Evolutionary conservation across 2,888 invertebrate genomes (phyloP), one percentile per base, ranked within the genome.

Genomic region (Coenonympha glycerion): DNA sequence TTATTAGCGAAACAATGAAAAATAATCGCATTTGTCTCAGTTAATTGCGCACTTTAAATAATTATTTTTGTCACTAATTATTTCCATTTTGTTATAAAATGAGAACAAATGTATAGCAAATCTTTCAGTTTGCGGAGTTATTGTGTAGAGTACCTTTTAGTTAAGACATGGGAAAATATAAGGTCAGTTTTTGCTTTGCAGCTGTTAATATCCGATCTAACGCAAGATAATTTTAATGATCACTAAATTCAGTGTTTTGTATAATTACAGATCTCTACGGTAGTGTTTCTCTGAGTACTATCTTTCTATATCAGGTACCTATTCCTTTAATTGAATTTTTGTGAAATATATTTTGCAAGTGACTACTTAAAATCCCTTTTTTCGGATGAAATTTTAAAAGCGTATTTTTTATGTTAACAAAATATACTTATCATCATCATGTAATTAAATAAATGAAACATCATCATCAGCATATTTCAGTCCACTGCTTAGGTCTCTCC

Each of bases 11-110:
- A 11, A 41, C 13, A 30, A 34, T 37, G 30, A 24, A 37, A 11
- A 47, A 33, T 57, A 55, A 62, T 41, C 33, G 34, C 15, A 60
- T 65, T 63, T 48, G 63, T 55, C 49, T 54, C 55, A 61, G 54
- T 58, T 51, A 58, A 59, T 62, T 55, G 52, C 51, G 4, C 44
- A 48, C 24, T 40, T 33, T 34, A 18, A 36, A 18, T 18, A 3
- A 42, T 24, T 26, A 19, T 53, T 48, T 54, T 31, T n/a, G 45
- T 9, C 15, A 39, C 54, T 56, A 59, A 62, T 61, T 60, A 52
- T 28, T 42, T 57, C 31, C 44, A 26, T n/a, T 42, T 49, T 48
- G 15, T 53, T 54, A 55, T 55, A 53, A 53, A 60, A 55, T 50
- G n/a, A 47, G 34, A 51, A 6, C 3, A 3, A 11, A 3, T 15